Conservation (phyloP, 2,888 invertebrate genomes). For the Drymonia ruficornis region DNA sequence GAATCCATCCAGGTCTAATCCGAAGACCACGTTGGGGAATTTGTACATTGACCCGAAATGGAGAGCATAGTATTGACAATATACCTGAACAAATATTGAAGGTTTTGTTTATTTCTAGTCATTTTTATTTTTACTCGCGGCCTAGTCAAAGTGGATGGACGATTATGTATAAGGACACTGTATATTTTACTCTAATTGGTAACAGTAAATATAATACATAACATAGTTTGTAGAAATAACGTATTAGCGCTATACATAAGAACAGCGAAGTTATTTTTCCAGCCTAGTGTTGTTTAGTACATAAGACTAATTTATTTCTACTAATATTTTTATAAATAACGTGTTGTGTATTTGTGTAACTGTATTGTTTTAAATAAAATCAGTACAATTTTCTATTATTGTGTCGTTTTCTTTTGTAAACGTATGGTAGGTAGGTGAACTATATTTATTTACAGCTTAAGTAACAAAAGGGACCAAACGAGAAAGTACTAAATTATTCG, state of each 20-base stretch:
- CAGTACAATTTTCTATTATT: conserved; percentile 37
- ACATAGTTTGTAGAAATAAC: conserved; percentile 25
- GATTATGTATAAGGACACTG: not conserved
- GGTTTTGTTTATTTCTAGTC: no score
- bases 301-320: conserved; percentile 50
- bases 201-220: conserved; percentile 2
- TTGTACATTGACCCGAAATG: no score
- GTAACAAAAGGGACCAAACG: no score
- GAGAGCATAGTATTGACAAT: no score
- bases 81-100: no score
- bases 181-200: conserved; percentile 1
- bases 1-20: no score
- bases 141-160: no score
- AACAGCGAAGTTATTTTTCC: conserved; percentile 58
- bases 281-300: conserved; percentile 49
- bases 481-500: no score
- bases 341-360: conserved; percentile 70
- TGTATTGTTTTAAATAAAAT: conserved; percentile 53
- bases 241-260: conserved; percentile 28
- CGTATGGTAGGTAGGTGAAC: not conserved
- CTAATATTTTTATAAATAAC: conserved; percentile 74
- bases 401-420: conserved; percentile 7
- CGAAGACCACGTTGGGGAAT: no score
- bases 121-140: not conserved
- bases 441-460: no score